Base-by-base conservation (phyloP, 2,888 invertebrate genomes). In the Eustalomyia histrio region DNA sequence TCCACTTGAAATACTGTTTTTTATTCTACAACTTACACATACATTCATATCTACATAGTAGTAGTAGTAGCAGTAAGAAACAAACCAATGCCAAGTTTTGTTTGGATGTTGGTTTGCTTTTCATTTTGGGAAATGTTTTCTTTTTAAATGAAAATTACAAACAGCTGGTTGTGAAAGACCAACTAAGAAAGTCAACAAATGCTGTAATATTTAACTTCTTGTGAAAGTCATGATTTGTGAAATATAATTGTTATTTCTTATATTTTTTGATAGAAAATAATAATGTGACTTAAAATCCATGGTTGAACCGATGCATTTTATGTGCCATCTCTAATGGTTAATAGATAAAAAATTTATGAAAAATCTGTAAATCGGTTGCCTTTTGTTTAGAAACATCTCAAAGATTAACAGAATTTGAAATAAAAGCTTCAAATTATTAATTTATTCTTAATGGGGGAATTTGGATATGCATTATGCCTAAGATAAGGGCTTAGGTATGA, bases 1-100 rank as follows among this genome's bases (percentile, higher is more conserved):
- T 88, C 88, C 88, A 88, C 89, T 89, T 86, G 88, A 89, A 87
- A 86, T 80, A 73, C 74, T 68, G 68, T 39, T 80, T 67, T 80
- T 83, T 53, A 18, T 52, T 29, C 43, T 7, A 29, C 3, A 29
- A 29, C 29, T 29, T 29, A 6, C 7, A 29, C 29, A 29, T 7
- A 29, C 29, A 6, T 29, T 17, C 16, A 61, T 14, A 17, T 39
- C 29, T 21, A 14, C 14, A n/a, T n/a, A n/a, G n/a, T n/a, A n/a
- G n/a, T n/a, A n/a, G n/a, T n/a, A n/a, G n/a, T n/a, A n/a, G n/a
- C n/a, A 61, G 57, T 17, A 52, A 60, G 16, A 61, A 61, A 61
- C 14, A 35, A 74, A 17, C 60, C 69, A 76, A 55, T 65, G 74
- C 76, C 76, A 74, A 63, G 12, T 78, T 71, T 72, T 61, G 33